Evolutionary conservation across 2,888 invertebrate species (phyloP), one percentile per base, ranked within the genome.

Genomic region (Eupithecia pulchellata): DNA sequence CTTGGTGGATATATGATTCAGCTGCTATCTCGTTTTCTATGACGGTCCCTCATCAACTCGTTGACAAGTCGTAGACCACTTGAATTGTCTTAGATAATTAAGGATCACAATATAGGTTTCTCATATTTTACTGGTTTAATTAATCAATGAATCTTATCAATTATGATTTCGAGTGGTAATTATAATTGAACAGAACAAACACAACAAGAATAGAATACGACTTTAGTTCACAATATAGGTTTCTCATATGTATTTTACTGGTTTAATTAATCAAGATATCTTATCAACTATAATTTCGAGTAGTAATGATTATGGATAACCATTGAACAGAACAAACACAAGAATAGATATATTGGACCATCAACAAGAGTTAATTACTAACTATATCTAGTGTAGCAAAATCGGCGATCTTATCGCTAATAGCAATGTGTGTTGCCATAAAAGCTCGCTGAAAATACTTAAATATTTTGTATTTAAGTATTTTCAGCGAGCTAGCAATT

Each of bases 201-300:
- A n/a, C n/a, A n/a, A 6, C n/a, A n/a, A 30, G 4, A n/a, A n/a
- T n/a, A n/a, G n/a, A n/a, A n/a, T n/a, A n/a, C n/a, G n/a, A n/a
- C n/a, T n/a, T 72, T 66, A 68, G 60, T 47, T 39, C 68, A 72
- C 68, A 72, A 72, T 60, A 32, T 65, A 65, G 65, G 62, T 68
- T 57, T 27, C 55, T 57, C 57, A 58, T 72, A 65, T 47, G 63
- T 42, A 65, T 47, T 66, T 42, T 17, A 58, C 57, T 30, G 29
- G 30, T 58, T n/a, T 29, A 27, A 58, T 30, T 30, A 58, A 57
- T 57, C 57, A 29, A 29, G 17, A 8, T 17, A 17, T 57, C 29
- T 20, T 14, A 14, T 20, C 29, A 57, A 57, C 29, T 57, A 8
- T 29, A 14, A 25, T 55, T 14, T 9, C 14, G 0, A 57, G 1